These are phyloP conservation scores for Parnassius smintheus DNA, from an alignment of 2,888 invertebrate species.

Conservation along the genomic window DNA sequence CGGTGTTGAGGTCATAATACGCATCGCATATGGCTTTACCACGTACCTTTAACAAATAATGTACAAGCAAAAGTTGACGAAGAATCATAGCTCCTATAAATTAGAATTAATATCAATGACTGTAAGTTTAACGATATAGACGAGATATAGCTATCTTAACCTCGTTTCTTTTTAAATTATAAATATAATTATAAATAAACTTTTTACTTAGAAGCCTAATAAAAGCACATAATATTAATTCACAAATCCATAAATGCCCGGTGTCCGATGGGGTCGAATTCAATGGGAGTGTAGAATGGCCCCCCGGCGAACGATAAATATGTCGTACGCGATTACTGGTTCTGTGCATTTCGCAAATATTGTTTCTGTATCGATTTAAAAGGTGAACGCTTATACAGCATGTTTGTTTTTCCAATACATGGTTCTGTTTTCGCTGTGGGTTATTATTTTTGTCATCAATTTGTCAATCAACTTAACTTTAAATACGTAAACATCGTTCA, in stretches of 20 bases:
- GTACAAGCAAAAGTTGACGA: too few relatives aligned
- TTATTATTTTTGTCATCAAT: too few relatives aligned
- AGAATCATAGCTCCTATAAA: too few relatives aligned
- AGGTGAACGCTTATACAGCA: slow-evolving; percentile 21
- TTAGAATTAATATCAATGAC: too few relatives aligned
- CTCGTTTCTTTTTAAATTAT: slow-evolving; percentile 26
- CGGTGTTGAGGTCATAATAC: too few relatives aligned
- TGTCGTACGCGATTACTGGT: slow-evolving; percentile 41
- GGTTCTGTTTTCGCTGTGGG: too few relatives aligned
- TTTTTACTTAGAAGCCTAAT: slow-evolving; percentile 2
- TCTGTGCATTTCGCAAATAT: slow-evolving; percentile 42
- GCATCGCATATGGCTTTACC: too few relatives aligned
- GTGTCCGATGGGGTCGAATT: slow-evolving; percentile 34
- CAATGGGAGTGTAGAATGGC: slow-evolving; percentile 36
- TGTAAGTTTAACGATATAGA: too few relatives aligned
- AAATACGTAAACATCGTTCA: too few relatives aligned
- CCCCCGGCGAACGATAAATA: slow-evolving; percentile 59
- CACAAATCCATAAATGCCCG: slow-evolving; percentile 34
- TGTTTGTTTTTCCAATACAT: slow-evolving; percentile 6
- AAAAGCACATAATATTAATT: slow-evolving; percentile 20
- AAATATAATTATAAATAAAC: slow-evolving; percentile 3
- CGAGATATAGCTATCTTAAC: neutral
- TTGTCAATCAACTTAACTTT: too few relatives aligned
- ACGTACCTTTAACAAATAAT: too few relatives aligned
- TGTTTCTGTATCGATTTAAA: slow-evolving; percentile 27